Conservation (phyloP, 2,113 vertebrate species). For the Nannobrachium achirus region DNA sequence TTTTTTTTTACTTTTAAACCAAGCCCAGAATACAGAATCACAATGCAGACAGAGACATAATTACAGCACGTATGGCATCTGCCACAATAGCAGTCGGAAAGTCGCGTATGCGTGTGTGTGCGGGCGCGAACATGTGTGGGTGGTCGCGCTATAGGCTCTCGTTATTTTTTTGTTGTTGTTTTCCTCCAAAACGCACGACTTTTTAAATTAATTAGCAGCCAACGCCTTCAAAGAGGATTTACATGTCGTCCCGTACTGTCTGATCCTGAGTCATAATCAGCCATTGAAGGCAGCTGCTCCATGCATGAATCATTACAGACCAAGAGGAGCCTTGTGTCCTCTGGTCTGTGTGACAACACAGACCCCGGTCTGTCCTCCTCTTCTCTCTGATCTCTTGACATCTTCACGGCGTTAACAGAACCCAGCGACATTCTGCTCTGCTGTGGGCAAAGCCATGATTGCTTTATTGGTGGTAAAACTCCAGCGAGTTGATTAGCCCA, state of each 20-base stretch:
- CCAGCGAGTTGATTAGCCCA: slow-evolving; percentile 62
- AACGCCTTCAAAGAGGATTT: slow-evolving; percentile 16
- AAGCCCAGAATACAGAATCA: slow-evolving; percentile 38
- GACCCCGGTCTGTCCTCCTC: slow-evolving; percentile 25
- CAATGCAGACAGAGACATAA: slow-evolving; percentile 47
- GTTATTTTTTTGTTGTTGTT: too few relatives aligned
- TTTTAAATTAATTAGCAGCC: slow-evolving; percentile 24
- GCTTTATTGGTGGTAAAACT: slow-evolving; percentile 50
- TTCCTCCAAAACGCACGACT: too few relatives aligned
- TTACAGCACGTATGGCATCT: slow-evolving; percentile 48
- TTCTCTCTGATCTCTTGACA: slow-evolving; percentile 37
- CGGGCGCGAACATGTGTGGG: background rate
- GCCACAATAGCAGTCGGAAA: slow-evolving; percentile 19
- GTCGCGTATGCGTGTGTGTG: slow-evolving; percentile 3
- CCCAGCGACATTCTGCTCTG: slow-evolving; percentile 21
- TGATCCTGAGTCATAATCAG: slow-evolving; percentile 51
- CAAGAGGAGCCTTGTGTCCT: slow-evolving; percentile 28
- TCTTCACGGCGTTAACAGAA: slow-evolving; percentile 30
- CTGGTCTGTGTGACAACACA: slow-evolving; percentile 23
- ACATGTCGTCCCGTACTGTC: slow-evolving; percentile 37
- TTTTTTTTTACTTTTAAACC: slow-evolving; percentile 36
- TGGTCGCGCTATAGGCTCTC: background rate
- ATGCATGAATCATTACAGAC: slow-evolving; percentile 39
- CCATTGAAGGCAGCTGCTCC: slow-evolving; percentile 35
- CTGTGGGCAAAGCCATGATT: slow-evolving; percentile 45